Base-by-base conservation (phyloP, 2,113 vertebrate genomes). In the Mormoops blainvillei region DNA sequence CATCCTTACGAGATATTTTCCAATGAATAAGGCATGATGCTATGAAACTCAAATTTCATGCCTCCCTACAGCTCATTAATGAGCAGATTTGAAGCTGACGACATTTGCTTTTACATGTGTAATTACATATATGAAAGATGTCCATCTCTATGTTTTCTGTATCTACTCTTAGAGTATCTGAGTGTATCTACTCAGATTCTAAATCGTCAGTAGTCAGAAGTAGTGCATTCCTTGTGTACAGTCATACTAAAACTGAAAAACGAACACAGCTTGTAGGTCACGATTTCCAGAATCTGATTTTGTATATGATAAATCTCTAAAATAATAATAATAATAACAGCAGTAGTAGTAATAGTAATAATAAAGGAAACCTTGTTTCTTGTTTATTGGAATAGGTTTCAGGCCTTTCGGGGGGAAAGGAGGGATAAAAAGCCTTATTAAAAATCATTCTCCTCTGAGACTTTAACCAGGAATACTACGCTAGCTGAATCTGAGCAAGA, bases 401-500 rank as follows among this genome's bases (percentile, higher is more conserved):
- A 61, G 84, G n/a, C 28, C 45, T 85, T 70, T 74, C 16, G 5
- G 4, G 31, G 18, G 9, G 1, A 16, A 15, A 19, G n/a, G 76
- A 18, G 61, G 24, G 15, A 43, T 61, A 2, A 36, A 83, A 86
- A 70, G 36, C 10, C 26, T 91, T 65, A 71, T 81, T 5, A 70
- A 89, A 97, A 74, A 95, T 45, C 36, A 41, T 63, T 86, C 31
- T 82, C 43, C 58, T 50, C 50, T 18, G 67, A 80, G 26, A 67
- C 73, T 91, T 95, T 70, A 93, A 87, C 50, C 77, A 65, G 73
- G 61, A 87, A 91, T 77, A 95, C n/a, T 61, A 86, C 26, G 18
- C 48, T 68, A 43, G 54, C 77, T 71, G 85, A 82, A 96, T 73
- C 71, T 31, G n/a, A 95, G 94, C 56, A 96, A 97, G 97, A 95